phyloP scores from a whole-genome alignment of 2,888 invertebrate genomes.

The Himalopsyche japonica region DNA sequence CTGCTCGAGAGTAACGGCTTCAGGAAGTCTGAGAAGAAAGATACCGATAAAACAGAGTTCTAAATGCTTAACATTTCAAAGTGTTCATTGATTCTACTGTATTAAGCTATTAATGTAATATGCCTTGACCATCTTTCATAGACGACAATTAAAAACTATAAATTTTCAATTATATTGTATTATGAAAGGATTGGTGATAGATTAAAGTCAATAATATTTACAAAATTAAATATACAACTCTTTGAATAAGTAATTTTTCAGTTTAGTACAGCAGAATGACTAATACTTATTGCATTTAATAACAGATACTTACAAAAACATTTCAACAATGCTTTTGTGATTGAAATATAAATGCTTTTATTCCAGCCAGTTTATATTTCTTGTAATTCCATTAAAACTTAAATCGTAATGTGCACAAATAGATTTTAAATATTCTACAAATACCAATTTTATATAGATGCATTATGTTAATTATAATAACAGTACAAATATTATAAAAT shows the following conservation, averaged over 20 bases:
- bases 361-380: neutral
- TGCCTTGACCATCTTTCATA: too few species aligned
- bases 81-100: neutral
- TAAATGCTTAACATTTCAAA: neutral
- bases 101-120: neutral
- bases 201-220: too few species aligned
- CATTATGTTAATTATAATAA: too few species aligned
- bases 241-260: too few species aligned
- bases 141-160: too few species aligned
- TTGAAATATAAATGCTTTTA: neutral
- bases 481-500: too few species aligned
- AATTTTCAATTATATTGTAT: too few species aligned
- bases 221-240: too few species aligned
- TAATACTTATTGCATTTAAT: neutral
- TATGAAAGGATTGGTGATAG: too few species aligned
- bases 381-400: neutral
- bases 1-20: conserved; percentile 62
- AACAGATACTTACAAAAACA: neutral
- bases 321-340: neutral
- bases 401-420: neutral
- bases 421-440: neutral
- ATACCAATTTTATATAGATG: neutral
- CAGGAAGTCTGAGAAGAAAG: conserved; percentile 45
- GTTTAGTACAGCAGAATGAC: neutral
- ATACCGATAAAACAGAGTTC: neutral